A percentile compares a stretch with the other conserved stretches of the same genome.
Evolutionary conservation across 1,140 invertebrate genomes (phyloP).

Genomic region (Colletes latitarsis): DNA sequence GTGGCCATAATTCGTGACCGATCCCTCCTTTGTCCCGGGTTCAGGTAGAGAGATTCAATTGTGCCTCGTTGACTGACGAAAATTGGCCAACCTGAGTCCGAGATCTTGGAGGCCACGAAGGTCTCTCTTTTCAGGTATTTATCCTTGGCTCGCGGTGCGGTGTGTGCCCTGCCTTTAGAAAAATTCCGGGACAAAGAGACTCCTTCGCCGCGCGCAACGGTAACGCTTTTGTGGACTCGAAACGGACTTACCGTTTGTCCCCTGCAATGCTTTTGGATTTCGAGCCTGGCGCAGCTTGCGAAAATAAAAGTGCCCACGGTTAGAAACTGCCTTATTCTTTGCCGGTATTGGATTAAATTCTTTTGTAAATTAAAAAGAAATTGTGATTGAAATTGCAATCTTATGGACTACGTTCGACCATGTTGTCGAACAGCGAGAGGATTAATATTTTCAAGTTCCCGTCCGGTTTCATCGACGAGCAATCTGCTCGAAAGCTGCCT

Average conservation of each 20-base stretch:
- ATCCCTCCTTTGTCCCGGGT: background rate
- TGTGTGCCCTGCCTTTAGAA: constrained; percentile 29
- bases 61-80: constrained; percentile 29
- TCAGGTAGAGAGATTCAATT: constrained; percentile 42
- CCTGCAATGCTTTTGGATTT: constrained; percentile 3
- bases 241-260: background rate
- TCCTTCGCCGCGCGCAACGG: constrained; percentile 2
- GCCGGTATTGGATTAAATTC: too few species aligned
- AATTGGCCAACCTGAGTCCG: constrained; percentile 36
- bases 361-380: too few species aligned
- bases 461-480: background rate
- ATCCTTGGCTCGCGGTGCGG: background rate
- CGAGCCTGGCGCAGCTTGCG: constrained; percentile 3
- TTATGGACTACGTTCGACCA: too few species aligned
- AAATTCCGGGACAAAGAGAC: constrained; percentile 29
- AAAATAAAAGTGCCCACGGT: background rate
- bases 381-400: too few species aligned
- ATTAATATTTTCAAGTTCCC: background rate
- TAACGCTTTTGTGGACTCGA: constrained; percentile 35
- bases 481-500: constrained; percentile 7
- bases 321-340: too few species aligned
- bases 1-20: constrained; percentile 1
- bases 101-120: background rate
- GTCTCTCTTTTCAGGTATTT: constrained; percentile 43
- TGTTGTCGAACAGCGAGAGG: too few species aligned